Evolutionary conservation across 2,113 vertebrate genomes (phyloP).

Genomic region (Corynorhinus townsendii): DNA sequence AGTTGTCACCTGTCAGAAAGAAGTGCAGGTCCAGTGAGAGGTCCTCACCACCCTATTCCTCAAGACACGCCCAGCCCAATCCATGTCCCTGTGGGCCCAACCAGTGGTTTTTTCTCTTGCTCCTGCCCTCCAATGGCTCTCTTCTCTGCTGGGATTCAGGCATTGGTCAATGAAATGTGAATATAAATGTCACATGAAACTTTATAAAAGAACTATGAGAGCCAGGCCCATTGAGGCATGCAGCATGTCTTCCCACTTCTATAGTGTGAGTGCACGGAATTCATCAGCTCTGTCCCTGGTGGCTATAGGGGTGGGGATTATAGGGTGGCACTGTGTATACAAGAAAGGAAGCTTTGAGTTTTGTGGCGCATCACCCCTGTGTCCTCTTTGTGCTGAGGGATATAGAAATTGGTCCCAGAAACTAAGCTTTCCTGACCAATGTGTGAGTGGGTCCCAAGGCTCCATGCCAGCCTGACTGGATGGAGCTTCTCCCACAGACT

Average conservation of each 20-base stretch:
- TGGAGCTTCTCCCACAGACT: neutral
- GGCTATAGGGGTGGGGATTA: neutral
- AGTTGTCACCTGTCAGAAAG: neutral
- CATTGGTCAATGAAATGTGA: neutral
- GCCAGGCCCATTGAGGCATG: neutral
- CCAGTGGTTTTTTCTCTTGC: neutral
- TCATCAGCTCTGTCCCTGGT: neutral
- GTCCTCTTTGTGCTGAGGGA: neutral
- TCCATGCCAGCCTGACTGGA: neutral
- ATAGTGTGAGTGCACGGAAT: neutral
- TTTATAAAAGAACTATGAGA: neutral
- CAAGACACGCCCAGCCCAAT: neutral
- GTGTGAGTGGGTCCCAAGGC: no score
- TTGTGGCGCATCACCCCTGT: neutral
- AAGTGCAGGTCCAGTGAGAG: neutral
- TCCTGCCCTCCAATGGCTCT: neutral
- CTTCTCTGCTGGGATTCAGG: neutral
- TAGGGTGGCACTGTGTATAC: neutral
- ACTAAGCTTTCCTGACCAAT: neutral
- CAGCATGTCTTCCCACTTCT: neutral
- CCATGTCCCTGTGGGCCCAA: neutral
- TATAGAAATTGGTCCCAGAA: neutral
- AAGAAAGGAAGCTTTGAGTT: neutral
- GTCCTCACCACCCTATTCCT: neutral
- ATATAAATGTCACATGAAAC: neutral